phyloP scores from a whole-genome alignment of 2,888 invertebrate species.

The Ischnura elegans region DNA sequence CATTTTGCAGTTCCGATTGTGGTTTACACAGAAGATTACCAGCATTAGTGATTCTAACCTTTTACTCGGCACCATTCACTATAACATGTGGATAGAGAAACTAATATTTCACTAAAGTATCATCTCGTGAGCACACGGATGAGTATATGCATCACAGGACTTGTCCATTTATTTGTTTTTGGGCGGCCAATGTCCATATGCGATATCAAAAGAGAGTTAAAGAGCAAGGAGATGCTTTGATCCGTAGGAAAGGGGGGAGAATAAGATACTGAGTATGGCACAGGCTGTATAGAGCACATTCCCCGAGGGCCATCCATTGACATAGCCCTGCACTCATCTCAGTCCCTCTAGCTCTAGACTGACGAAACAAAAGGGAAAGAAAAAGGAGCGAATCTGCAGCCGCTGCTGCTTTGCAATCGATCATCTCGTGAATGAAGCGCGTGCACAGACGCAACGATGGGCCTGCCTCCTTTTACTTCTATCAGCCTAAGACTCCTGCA shows the following conservation, averaged over 20 bases:
- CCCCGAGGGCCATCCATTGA: background rate
- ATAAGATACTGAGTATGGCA: background rate
- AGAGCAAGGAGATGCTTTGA: too few relatives aligned
- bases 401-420: background rate
- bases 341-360: background rate
- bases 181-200: too few relatives aligned
- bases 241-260: background rate
- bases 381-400: background rate
- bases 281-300: background rate
- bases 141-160: too few relatives aligned
- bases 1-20: too few relatives aligned
- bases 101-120: too few relatives aligned
- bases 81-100: too few relatives aligned
- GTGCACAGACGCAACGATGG: background rate
- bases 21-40: too few relatives aligned
- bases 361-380: background rate
- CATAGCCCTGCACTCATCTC: background rate
- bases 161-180: too few relatives aligned
- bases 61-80: too few relatives aligned
- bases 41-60: too few relatives aligned
- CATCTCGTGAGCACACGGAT: too few relatives aligned
- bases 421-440: conserved; percentile 6
- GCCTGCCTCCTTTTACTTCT: background rate
- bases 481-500: background rate
- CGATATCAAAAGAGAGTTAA: too few relatives aligned